A percentile compares a stretch with the other conserved stretches of the same genome.
Evolutionary conservation across 2,888 invertebrate species (phyloP).

Genomic region (Thereva unica): DNA sequence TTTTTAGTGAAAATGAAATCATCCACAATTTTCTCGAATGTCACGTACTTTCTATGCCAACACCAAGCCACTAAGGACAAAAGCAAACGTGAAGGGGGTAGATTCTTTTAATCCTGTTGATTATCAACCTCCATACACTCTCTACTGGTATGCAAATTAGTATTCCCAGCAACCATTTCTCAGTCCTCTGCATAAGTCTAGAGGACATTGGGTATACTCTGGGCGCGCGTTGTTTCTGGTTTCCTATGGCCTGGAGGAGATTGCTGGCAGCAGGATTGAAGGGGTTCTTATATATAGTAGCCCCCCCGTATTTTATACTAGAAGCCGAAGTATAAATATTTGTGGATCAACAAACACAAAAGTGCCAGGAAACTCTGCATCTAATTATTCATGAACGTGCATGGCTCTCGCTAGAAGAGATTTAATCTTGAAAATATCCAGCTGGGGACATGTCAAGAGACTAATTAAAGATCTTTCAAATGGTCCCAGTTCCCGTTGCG

Average conservation of each 20-base stretch:
- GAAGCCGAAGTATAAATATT: constrained; percentile 39
- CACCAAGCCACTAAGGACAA: constrained; percentile 15
- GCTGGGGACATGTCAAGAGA: constrained; percentile 40
- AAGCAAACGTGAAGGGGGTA: constrained; percentile 8
- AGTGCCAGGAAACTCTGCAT: constrained; percentile 39
- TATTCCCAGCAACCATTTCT: constrained; percentile 27
- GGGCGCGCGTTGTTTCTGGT: background rate
- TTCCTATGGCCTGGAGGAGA: constrained; percentile 1
- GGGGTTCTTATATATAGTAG: background rate
- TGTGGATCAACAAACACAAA: constrained; percentile 41
- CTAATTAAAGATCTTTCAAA: constrained; percentile 40
- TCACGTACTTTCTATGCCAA: constrained; percentile 13
- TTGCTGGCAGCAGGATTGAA: background rate
- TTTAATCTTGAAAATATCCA: constrained; percentile 36
- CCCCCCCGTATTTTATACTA: background rate
- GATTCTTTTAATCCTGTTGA: constrained; percentile 34
- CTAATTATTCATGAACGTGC: constrained; percentile 40
- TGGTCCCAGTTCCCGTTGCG: constrained; percentile 6
- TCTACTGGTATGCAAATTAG: constrained; percentile 38
- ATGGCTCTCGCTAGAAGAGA: constrained; percentile 34
- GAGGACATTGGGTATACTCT: background rate
- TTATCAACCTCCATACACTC: constrained; percentile 31
- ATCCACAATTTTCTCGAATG: constrained; percentile 29
- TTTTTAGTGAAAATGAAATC: constrained; percentile 26
- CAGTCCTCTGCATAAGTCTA: background rate